Percentiles rank a stretch among this genome's conserved stretches.
phyloP scores from a whole-genome alignment of 2,113 vertebrate genomes.

The Phylloscopus trochilus region DNA sequence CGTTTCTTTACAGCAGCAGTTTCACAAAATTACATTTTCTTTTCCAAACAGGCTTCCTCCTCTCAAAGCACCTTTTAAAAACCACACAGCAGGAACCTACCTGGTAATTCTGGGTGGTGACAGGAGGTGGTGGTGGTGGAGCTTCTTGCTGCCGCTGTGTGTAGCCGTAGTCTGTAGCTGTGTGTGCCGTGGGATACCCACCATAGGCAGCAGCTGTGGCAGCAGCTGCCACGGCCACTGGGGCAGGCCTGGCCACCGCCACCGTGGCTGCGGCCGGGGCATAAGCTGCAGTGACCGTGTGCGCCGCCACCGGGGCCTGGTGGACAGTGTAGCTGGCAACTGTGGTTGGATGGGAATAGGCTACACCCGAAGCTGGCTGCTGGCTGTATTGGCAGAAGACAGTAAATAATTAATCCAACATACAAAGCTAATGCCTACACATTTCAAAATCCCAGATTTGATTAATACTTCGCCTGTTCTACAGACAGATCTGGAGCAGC shows the following conservation, averaged over 20 bases:
- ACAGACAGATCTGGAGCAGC: background rate
- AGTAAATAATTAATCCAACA: background rate
- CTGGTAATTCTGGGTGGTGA: conserved; percentile 98
- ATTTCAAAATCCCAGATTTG: background rate
- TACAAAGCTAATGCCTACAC: background rate
- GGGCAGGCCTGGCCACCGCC: conserved; percentile 90
- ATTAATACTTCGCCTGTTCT: background rate
- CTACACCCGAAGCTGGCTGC: conserved; percentile 93
- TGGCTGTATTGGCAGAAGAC: conserved; percentile 76
- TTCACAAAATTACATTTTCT: background rate
- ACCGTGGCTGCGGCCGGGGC: conserved; percentile 90
- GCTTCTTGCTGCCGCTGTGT: conserved; percentile 94
- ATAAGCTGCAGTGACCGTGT: conserved; percentile 93
- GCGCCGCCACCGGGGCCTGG: conserved; percentile 93
- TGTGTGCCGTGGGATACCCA: conserved; percentile 90
- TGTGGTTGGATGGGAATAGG: conserved; percentile 97
- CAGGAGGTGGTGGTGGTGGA: conserved; percentile 93
- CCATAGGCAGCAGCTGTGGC: conserved; percentile 92
- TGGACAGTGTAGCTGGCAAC: conserved; percentile 99
- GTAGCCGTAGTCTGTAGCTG: conserved; percentile 92
- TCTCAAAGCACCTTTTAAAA: background rate
- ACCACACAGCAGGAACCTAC: background rate
- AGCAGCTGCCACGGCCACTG: conserved; percentile 88
- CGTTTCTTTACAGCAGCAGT: background rate
- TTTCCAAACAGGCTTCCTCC: background rate